Conservation (phyloP, 2,888 invertebrate species). For the Cantharis lateralis region DNA sequence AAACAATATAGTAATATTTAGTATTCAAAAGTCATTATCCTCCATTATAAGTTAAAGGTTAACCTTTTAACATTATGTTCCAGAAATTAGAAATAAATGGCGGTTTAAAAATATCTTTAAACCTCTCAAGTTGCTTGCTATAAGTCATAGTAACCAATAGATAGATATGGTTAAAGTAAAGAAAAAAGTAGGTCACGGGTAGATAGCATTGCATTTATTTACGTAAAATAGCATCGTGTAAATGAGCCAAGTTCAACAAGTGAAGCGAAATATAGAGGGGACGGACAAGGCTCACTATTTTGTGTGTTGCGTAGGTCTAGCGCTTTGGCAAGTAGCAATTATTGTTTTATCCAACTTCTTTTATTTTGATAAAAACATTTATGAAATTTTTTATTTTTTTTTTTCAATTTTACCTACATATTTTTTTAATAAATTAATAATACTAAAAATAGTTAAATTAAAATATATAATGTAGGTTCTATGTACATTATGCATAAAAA, state of each 20-base stretch:
- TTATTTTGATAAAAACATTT: neutral
- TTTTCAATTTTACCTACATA: no score
- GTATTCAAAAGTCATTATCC: neutral
- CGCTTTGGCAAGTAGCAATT: neutral
- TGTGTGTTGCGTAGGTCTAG: conserved; percentile 37
- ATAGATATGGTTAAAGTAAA: neutral
- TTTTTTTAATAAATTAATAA: no score
- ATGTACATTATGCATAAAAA: no score
- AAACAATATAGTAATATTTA: neutral
- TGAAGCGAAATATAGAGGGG: conserved; percentile 21
- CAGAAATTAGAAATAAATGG: neutral
- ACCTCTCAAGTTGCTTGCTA: neutral
- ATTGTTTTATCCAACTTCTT: conserved; percentile 4
- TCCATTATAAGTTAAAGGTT: neutral
- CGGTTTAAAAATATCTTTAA: neutral
- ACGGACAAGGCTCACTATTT: conserved; percentile 32
- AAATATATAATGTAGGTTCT: no score
- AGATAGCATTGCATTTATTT: neutral
- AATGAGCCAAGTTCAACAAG: conserved; percentile 32
- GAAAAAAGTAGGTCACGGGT: neutral
- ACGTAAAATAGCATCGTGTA: conserved; percentile 16
- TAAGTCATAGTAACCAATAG: neutral
- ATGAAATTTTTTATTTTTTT: neutral
- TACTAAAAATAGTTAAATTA: no score
- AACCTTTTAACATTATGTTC: conserved; percentile 16